Conservation (phyloP, 2,113 vertebrate genomes). For the Grammomys surdaster region DNA sequence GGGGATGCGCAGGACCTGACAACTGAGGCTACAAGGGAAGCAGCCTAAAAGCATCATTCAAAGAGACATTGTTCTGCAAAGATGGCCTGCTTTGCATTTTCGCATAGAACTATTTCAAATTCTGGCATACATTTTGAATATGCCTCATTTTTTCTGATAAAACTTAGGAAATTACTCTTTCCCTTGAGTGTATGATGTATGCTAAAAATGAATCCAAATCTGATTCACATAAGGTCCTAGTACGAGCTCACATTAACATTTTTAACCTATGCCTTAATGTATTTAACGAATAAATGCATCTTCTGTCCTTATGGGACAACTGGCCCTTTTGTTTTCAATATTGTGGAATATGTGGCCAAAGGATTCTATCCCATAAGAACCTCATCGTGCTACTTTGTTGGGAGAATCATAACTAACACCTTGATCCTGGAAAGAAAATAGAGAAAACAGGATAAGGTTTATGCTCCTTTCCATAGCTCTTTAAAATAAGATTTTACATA, state of each 20-base stretch:
- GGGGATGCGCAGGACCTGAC: background rate
- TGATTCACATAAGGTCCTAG: conserved; percentile 72
- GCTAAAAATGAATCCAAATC: conserved; percentile 60
- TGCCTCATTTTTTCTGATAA: conserved; percentile 62
- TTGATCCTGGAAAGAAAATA: conserved; percentile 61
- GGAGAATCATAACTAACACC: conserved; percentile 72
- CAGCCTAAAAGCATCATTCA: background rate
- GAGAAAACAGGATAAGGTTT: conserved; percentile 68
- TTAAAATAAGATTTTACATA: conserved; percentile 73
- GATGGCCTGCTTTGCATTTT: conserved; percentile 42
- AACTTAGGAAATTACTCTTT: conserved; percentile 69
- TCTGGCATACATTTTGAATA: conserved; percentile 68
- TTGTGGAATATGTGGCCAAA: conserved; percentile 47
- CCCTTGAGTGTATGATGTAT: conserved; percentile 25
- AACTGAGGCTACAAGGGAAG: background rate
- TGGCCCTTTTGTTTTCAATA: conserved; percentile 17
- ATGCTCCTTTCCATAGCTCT: conserved; percentile 75
- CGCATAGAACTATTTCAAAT: conserved; percentile 50
- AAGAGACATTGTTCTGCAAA: background rate
- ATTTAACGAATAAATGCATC: conserved; percentile 60
- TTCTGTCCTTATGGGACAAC: conserved; percentile 43
- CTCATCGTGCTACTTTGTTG: conserved; percentile 60
- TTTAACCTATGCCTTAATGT: conserved; percentile 67
- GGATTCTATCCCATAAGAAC: conserved; percentile 64
- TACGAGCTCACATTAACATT: conserved; percentile 70